Percentiles rank a stretch among this genome's conserved stretches.
phyloP scores from a whole-genome alignment of 2,113 vertebrate species.

The Crotophaga sulcirostris region DNA sequence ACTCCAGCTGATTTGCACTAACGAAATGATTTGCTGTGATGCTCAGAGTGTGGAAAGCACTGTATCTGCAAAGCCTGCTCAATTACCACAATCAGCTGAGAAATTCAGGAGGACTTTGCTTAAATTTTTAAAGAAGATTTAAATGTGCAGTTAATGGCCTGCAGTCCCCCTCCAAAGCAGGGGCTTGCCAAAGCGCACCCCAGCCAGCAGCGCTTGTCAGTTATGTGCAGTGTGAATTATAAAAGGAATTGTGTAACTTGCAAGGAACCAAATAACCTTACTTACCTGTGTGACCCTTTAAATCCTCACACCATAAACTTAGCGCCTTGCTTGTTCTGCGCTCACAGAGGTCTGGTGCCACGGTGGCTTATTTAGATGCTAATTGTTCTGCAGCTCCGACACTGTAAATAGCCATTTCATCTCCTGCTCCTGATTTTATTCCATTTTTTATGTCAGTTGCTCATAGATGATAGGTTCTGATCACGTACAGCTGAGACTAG shows the following conservation, averaged over 20 bases:
- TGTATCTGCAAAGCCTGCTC: not conserved
- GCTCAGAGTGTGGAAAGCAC: not conserved
- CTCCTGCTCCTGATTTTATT: not conserved
- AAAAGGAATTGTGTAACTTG: not conserved
- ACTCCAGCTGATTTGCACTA: not conserved
- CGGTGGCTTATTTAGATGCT: not conserved
- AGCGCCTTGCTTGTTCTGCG: not conserved
- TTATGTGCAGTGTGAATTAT: not conserved
- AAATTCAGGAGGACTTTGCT: not conserved
- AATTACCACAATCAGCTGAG: not conserved
- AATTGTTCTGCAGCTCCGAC: not conserved
- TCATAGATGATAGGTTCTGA: not conserved
- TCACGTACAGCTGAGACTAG: not conserved
- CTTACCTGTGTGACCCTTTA: not conserved
- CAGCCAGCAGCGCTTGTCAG: not conserved
- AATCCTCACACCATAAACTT: not conserved
- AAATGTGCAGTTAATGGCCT: not conserved
- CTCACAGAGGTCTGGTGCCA: not conserved
- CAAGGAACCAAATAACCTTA: not conserved
- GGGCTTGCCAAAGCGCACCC: not conserved
- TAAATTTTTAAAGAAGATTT: not conserved
- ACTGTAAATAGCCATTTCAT: not conserved
- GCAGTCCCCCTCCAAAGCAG: not conserved
- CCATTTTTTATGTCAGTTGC: not conserved
- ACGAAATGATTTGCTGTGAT: fast-evolving